These are phyloP conservation scores for Hormaphis cornu DNA, from an alignment of 1,140 invertebrate genomes.

Conservation along the genomic window DNA sequence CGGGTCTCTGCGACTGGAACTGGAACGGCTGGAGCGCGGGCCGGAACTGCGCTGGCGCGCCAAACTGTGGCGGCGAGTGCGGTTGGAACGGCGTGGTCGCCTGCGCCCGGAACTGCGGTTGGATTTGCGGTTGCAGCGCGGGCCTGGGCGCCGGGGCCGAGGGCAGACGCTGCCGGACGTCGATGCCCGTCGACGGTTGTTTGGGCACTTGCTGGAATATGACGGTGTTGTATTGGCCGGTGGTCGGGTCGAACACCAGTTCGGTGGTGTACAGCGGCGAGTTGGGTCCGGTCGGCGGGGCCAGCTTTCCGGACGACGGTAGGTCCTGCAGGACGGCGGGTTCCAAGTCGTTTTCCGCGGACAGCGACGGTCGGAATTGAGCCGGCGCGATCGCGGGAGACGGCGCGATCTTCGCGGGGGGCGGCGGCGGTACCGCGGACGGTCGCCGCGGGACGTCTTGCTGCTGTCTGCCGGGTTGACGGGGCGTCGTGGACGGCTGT, in stretches of 20 bases:
- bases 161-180: conserved; percentile 35
- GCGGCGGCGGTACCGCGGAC: background rate
- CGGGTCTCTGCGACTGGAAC: background rate
- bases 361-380: no score
- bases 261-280: conserved; percentile 61
- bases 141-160: background rate
- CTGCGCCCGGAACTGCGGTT: conserved; percentile 24
- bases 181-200: conserved; percentile 44
- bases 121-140: conserved; percentile 30
- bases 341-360: conserved; percentile 42
- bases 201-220: conserved; percentile 66
- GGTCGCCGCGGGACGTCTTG: conserved; percentile 45
- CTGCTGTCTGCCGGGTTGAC: conserved; percentile 53
- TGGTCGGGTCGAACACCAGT: conserved; percentile 63
- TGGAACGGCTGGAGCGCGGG: conserved; percentile 34
- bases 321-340: conserved; percentile 46
- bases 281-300: conserved; percentile 35
- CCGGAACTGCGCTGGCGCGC: background rate
- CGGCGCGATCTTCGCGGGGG: no score
- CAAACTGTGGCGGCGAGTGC: conserved; percentile 33
- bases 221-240: conserved; percentile 69
- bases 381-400: conserved; percentile 45
- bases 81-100: conserved; percentile 34
- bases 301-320: conserved; percentile 38
- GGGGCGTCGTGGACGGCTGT: conserved; percentile 54